phyloP scores from a whole-genome alignment of 2,888 invertebrate species.

The Diadegma fenestrale region DNA sequence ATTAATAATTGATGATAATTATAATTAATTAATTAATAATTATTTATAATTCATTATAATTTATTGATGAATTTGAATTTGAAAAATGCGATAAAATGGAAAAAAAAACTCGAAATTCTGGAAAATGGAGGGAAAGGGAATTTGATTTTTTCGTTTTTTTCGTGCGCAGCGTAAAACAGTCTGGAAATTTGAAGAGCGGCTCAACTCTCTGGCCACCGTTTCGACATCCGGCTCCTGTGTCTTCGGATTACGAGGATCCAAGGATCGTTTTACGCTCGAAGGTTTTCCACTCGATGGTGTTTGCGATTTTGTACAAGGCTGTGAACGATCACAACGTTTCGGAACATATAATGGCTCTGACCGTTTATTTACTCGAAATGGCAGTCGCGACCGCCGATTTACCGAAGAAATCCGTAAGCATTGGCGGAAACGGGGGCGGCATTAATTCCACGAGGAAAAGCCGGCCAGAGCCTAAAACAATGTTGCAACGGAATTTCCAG shows the following conservation, averaged over 20 bases:
- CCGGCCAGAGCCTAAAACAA: neutral
- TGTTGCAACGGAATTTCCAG: slow-evolving; percentile 72
- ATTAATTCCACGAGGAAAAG: slow-evolving; percentile 1
- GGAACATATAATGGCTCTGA: slow-evolving; percentile 95
- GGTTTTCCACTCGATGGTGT: slow-evolving; percentile 90
- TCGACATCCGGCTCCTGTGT: slow-evolving; percentile 89
- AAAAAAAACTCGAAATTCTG: slow-evolving; percentile 13
- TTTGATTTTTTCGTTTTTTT: slow-evolving; percentile 60
- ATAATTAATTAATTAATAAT: too few relatives aligned
- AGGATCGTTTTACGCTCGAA: slow-evolving; percentile 87
- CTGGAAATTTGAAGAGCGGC: slow-evolving; percentile 87
- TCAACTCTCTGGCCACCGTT: slow-evolving; percentile 93
- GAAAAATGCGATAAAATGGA: neutral
- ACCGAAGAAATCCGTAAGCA: slow-evolving; percentile 84
- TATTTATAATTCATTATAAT: too few relatives aligned
- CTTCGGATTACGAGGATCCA: slow-evolving; percentile 89
- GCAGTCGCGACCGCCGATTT: slow-evolving; percentile 87
- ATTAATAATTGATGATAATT: too few relatives aligned
- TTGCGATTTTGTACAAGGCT: slow-evolving; percentile 94
- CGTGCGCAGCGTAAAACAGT: slow-evolving; percentile 86
- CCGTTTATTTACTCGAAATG: slow-evolving; percentile 94
- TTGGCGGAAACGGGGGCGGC: slow-evolving; percentile 35
- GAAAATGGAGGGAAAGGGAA: slow-evolving; percentile 63
- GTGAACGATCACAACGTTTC: slow-evolving; percentile 91
- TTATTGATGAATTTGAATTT: too few relatives aligned